Evolutionary conservation across 2,797 vertebrate genomes (phyloP).

Genomic region (Sebastolobus altivelis): DNA sequence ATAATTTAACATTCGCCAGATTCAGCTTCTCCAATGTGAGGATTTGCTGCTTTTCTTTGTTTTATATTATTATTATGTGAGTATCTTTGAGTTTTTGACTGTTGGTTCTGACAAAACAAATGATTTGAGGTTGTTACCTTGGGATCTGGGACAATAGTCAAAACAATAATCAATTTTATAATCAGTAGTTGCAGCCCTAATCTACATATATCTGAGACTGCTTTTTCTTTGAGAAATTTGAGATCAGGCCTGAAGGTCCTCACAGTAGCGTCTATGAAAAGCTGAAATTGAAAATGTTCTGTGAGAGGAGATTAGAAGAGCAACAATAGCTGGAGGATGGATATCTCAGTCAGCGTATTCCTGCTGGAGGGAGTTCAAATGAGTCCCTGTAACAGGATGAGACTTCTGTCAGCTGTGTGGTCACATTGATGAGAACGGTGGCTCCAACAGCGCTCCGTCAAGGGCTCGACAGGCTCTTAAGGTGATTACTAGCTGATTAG

Average conservation of each 20-base stretch:
- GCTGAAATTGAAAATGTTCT: constrained; percentile 61
- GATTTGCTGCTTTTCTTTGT: background rate
- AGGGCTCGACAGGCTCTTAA: constrained; percentile 68
- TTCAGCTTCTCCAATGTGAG: background rate
- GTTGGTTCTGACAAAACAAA: background rate
- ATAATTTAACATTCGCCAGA: background rate
- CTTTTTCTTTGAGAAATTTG: constrained; percentile 38
- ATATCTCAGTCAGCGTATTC: constrained; percentile 70
- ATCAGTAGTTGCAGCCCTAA: constrained; percentile 8
- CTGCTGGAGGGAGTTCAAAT: constrained; percentile 55
- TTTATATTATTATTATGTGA: background rate
- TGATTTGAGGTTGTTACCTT: constrained; percentile 1
- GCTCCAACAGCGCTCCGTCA: constrained; percentile 58
- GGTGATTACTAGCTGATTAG: constrained; percentile 76
- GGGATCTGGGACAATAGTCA: background rate
- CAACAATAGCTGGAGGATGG: constrained; percentile 57
- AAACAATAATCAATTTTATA: constrained; percentile 1
- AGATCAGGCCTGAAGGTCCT: constrained; percentile 52
- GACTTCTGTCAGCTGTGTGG: constrained; percentile 69
- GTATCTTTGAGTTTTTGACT: background rate
- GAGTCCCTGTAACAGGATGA: constrained; percentile 58
- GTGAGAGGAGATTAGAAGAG: constrained; percentile 51
- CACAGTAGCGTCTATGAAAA: constrained; percentile 40
- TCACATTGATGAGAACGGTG: constrained; percentile 71
- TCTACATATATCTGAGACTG: constrained; percentile 27